Conservation (phyloP, 2,113 vertebrate genomes). For the Xyrauchen texanus region DNA sequence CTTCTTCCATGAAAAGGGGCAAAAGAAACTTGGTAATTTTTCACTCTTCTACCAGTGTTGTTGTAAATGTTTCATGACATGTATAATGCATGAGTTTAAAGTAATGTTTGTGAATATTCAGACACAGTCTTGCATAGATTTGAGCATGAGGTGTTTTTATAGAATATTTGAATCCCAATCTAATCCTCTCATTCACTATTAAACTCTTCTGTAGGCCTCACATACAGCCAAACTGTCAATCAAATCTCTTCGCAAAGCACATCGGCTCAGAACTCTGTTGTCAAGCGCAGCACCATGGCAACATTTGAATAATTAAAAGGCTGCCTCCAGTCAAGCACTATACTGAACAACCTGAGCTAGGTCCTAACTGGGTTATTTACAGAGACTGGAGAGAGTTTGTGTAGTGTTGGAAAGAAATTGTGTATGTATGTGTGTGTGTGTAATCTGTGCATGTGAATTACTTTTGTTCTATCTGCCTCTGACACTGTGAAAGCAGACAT, state of each 20-base stretch:
- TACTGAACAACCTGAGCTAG: slow-evolving; percentile 45
- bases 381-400: slow-evolving; percentile 17
- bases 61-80: slow-evolving; percentile 16
- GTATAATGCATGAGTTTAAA: slow-evolving; percentile 26
- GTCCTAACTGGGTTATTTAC: slow-evolving; percentile 11
- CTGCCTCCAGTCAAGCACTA: slow-evolving; percentile 3
- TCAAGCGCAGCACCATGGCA: slow-evolving; percentile 21
- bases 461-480: background rate
- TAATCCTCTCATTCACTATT: background rate
- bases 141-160: background rate
- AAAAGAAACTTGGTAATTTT: too few relatives aligned
- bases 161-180: background rate
- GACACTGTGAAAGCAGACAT: background rate
- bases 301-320: slow-evolving; percentile 51
- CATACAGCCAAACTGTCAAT: background rate
- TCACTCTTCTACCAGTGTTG: background rate
- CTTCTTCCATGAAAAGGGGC: too few relatives aligned
- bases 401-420: background rate
- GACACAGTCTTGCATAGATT: background rate
- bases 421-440: background rate
- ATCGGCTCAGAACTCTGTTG: background rate
- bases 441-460: slow-evolving; percentile 11
- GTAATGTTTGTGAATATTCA: slow-evolving; percentile 17
- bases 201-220: background rate
- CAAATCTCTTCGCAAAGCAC: slow-evolving; percentile 9